These are phyloP conservation scores for Halesus radiatus DNA, from an alignment of 1,140 invertebrate species.

Conservation along the genomic window DNA sequence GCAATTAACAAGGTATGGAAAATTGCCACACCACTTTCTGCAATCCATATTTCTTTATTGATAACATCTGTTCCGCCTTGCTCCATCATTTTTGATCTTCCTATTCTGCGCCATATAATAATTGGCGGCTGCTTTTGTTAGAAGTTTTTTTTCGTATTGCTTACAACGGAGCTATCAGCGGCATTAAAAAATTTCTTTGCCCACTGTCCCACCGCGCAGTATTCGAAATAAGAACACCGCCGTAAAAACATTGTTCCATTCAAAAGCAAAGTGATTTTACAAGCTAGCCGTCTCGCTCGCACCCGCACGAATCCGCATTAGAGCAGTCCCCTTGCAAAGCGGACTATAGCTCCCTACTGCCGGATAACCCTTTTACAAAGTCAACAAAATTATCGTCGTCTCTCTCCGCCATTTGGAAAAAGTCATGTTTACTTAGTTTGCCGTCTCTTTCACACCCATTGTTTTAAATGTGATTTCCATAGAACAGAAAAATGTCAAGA, in stretches of 20 bases:
- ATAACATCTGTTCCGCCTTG: too few relatives aligned
- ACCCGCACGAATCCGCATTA: background rate
- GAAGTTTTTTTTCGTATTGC: too few relatives aligned
- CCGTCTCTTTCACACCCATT: background rate
- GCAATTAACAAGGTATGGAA: too few relatives aligned
- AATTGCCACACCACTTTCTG: too few relatives aligned
- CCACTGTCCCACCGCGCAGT: background rate
- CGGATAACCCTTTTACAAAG: background rate
- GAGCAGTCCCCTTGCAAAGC: background rate
- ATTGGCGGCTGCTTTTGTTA: too few relatives aligned
- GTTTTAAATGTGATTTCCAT: too few relatives aligned
- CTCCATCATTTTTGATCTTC: too few relatives aligned
- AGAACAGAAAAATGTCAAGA: too few relatives aligned
- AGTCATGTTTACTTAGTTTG: background rate
- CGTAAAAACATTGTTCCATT: constrained; percentile 23
- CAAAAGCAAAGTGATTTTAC: constrained; percentile 29
- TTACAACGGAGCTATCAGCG: too few relatives aligned
- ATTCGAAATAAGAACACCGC: constrained; percentile 2
- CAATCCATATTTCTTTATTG: too few relatives aligned
- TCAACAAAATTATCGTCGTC: background rate
- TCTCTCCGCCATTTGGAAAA: background rate
- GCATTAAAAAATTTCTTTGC: background rate
- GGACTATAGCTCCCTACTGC: too few relatives aligned
- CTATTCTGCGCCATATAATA: too few relatives aligned
- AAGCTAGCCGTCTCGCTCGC: constrained; percentile 3